phyloP scores from a whole-genome alignment of 2,888 invertebrate genomes.

The Frankliniella intonsa region DNA sequence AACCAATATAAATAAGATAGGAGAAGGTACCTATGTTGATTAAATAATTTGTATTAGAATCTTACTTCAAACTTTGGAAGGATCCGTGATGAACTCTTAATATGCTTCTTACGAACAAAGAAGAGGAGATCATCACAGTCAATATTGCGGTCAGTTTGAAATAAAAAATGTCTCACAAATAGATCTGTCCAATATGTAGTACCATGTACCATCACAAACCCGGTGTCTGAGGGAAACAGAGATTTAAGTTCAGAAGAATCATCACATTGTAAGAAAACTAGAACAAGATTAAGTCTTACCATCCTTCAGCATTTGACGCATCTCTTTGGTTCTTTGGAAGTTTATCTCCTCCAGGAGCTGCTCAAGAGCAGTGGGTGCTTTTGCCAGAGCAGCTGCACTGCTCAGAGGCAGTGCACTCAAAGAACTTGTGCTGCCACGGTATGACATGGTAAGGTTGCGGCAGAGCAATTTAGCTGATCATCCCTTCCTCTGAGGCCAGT shows the following conservation, averaged over 20 bases:
- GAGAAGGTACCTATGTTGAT: not conserved
- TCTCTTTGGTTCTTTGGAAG: slow-evolving; percentile 86
- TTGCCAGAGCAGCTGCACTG: slow-evolving; percentile 4
- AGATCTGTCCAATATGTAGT: slow-evolving; percentile 95
- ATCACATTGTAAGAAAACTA: not conserved
- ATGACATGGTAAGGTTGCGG: not conserved
- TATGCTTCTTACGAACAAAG: slow-evolving; percentile 89
- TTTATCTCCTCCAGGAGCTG: slow-evolving; percentile 86
- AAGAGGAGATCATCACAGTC: slow-evolving; percentile 93
- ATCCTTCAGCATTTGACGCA: slow-evolving; percentile 82
- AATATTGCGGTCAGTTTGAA: slow-evolving; percentile 81
- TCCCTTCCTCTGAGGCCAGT: not conserved
- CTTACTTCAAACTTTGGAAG: slow-evolving; percentile 83
- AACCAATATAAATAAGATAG: not conserved
- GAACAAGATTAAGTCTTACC: slow-evolving; percentile 51
- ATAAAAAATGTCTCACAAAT: slow-evolving; percentile 89
- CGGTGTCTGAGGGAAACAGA: slow-evolving; percentile 61
- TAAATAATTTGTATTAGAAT: slow-evolving; percentile 30
- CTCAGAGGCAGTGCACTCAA: slow-evolving; percentile 4
- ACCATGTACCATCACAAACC: slow-evolving; percentile 87
- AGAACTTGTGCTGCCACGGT: not conserved
- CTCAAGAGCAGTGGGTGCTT: slow-evolving; percentile 67
- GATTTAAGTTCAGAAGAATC: not conserved
- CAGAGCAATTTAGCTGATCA: not conserved
- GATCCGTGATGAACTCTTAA: slow-evolving; percentile 79